Evolutionary conservation across 2,113 vertebrate genomes (phyloP), one percentile per base, ranked within the genome.

Genomic region (Percina caprodes): DNA sequence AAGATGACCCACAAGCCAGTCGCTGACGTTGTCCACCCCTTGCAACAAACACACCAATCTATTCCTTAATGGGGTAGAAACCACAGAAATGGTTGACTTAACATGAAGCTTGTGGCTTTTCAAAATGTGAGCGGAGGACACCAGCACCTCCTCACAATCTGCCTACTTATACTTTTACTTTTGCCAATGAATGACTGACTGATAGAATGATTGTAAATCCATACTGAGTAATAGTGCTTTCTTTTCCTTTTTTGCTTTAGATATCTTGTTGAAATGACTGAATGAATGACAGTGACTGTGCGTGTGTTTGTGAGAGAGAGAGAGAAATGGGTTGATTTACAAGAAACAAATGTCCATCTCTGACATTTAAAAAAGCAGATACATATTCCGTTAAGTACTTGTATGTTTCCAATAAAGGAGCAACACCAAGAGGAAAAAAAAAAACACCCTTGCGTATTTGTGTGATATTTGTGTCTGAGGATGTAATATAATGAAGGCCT

Each of bases 351-450:
- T 65, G 77, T 90, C 69, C 60, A 86, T 51, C 77, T 89, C 42
- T 42, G 86, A 86, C 79, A 88, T 90, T 93, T 94, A 80, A 95
- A 94, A 92, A 30, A 30, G 3, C 58, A 93, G 88, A 69, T 86
- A 84, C n/a, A 70, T 89, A 89, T 94, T 92, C 73, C 26, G 74
- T 85, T 88, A 74, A 83, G 42, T 88, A 84, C 86, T 86, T 91
- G 88, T 85, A 39, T 80, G 93, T 91, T 95, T 93, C 68, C 72
- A 95, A 94, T 94, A 94, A 93, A 95, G 85, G 91, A 94, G 90
- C 89, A 88, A 89, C 87, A 86, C 89, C 86, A 90, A 88, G 79
- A 82, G 13, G 54, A 61, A 30, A 0, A 24, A 30, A 0, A 24
- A 48, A 15, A 48, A 52, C 30, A 30, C 3, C 30, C 46, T 45